Percentiles rank a stretch among this genome's conserved stretches.
These are phyloP conservation scores for Leptinotarsa undecemlineata DNA, from an alignment of 1,140 invertebrate genomes.

Conservation along the genomic window DNA sequence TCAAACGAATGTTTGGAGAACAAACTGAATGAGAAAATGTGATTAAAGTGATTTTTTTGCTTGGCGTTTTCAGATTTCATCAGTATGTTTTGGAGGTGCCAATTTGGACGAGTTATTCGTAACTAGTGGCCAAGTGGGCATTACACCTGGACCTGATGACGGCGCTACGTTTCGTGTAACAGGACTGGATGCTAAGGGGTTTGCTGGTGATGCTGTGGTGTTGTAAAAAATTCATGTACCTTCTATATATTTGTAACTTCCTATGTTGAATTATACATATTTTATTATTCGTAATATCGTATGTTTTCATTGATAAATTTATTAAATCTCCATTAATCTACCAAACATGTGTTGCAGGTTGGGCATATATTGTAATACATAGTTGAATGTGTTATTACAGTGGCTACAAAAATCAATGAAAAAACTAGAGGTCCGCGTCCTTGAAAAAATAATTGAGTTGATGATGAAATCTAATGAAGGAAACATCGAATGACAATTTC, in stretches of 20 bases:
- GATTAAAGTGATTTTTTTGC: too few species aligned
- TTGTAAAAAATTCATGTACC: conserved; percentile 13
- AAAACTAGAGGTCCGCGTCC: too few species aligned
- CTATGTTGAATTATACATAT: neutral
- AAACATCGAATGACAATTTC: too few species aligned
- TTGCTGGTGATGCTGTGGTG: conserved; percentile 28
- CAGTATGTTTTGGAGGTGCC: conserved; percentile 77
- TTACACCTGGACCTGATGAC: conserved; percentile 41
- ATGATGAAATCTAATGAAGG: too few species aligned
- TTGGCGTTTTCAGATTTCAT: conserved; percentile 65
- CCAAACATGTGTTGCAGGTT: too few species aligned
- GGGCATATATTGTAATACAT: too few species aligned
- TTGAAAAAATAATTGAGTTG: too few species aligned
- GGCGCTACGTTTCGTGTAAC: conserved; percentile 40
- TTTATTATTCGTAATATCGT: neutral
- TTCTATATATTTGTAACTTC: neutral
- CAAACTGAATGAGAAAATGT: neutral
- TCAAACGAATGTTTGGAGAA: too few species aligned
- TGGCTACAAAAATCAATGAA: too few species aligned
- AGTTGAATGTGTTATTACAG: too few species aligned
- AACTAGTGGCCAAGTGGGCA: conserved; percentile 59
- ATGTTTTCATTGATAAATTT: too few species aligned
- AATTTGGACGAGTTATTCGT: conserved; percentile 76
- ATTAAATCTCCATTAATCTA: too few species aligned
- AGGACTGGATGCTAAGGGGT: conserved; percentile 43